Conservation (phyloP, 1,140 invertebrate species). For the Leucophenga varia region DNA sequence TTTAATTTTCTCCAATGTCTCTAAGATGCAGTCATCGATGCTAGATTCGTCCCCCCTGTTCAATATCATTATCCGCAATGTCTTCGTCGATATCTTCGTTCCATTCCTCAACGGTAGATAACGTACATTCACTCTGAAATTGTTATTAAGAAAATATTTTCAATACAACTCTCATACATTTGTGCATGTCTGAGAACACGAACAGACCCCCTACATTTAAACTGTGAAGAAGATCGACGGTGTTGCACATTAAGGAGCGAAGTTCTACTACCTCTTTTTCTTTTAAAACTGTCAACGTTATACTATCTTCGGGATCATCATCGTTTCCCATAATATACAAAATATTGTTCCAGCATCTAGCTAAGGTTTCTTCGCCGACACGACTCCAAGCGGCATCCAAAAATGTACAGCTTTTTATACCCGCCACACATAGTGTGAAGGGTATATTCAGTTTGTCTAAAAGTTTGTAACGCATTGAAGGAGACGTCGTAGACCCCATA, state of each 20-base stretch:
- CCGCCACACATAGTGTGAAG: no score
- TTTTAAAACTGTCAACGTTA: background rate
- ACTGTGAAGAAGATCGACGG: background rate
- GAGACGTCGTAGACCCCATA: no score
- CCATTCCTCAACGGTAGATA: background rate
- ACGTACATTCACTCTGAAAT: background rate
- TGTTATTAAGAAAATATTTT: background rate
- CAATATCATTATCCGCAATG: background rate
- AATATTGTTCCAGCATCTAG: constrained; percentile 1
- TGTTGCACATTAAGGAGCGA: background rate
- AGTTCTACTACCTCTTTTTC: background rate
- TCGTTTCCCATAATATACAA: background rate
- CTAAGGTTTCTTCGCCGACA: background rate
- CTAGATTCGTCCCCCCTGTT: no score
- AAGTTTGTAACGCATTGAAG: no score
- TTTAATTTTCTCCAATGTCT: no score
- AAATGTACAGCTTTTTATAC: no score
- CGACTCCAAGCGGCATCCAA: no score
- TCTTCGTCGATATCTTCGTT: background rate
- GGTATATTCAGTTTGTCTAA: no score
- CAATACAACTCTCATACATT: background rate
- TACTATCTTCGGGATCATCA: background rate
- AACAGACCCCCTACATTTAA: background rate
- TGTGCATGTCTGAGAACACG: background rate
- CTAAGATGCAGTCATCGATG: no score